A percentile compares a stretch with the other conserved stretches of the same genome.
Conservation (phyloP, 2,797 vertebrate genomes). For the Aselliscus stoliczkanus region DNA sequence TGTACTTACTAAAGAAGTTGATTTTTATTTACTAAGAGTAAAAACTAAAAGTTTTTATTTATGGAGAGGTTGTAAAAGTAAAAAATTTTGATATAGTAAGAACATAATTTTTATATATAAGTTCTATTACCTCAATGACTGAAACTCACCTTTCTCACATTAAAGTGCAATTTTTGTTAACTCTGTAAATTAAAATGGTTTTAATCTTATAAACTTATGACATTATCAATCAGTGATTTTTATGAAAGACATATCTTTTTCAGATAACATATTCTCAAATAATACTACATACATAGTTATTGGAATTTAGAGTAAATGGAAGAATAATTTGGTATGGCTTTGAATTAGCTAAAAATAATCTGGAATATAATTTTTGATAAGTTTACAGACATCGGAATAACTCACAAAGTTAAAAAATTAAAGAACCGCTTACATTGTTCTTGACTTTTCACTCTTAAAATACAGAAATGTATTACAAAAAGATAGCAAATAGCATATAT, state of each 20-base stretch:
- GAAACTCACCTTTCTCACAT: background rate
- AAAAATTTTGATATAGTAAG: background rate
- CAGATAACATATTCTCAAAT: background rate
- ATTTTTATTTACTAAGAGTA: background rate
- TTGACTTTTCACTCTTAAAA: background rate
- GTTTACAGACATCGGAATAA: background rate
- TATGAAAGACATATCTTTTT: background rate
- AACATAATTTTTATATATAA: background rate
- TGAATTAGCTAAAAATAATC: background rate
- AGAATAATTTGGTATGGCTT: background rate
- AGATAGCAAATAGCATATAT: background rate
- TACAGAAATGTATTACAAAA: background rate
- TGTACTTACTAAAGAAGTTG: background rate
- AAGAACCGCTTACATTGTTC: background rate
- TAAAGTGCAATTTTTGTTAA: background rate
- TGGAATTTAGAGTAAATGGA: background rate
- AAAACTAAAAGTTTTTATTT: too few species aligned
- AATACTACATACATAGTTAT: background rate
- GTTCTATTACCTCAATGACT: background rate
- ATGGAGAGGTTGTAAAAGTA: background rate
- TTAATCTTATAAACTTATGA: background rate
- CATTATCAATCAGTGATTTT: background rate
- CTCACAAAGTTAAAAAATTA: background rate
- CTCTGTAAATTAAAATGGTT: background rate
- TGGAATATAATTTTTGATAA: background rate